Base-by-base conservation (phyloP, 2,113 vertebrate species). In the Microcebus ravelobensis region DNA sequence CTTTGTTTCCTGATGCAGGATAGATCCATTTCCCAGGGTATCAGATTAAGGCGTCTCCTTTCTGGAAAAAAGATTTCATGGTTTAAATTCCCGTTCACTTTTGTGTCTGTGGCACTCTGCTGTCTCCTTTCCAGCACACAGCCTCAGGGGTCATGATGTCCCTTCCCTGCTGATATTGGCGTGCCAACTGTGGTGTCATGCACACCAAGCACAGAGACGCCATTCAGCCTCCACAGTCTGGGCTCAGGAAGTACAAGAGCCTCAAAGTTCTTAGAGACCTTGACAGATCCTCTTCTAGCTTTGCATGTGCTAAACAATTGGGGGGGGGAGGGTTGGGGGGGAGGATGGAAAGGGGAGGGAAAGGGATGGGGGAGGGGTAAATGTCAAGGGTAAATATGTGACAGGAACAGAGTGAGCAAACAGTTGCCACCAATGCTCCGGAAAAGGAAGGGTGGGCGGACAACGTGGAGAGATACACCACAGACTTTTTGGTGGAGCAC, bases 41-140 rank as follows among this genome's bases (percentile, higher is more conserved):
- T 98, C 98, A 97, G 98, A 98, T 98, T 73, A 98, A 97, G 96
- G 98, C 90, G 97, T 97, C 97, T 97, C 97, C 95, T 96, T 95
- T 97, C 96, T 96, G 92, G 97, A 93, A 94, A 97, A 92, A 94
- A 97, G 97, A 98, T 97, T 98, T 98, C 96, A 97, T 88, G 98
- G 97, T 97, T 98, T 97, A 85, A 98, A 96, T 98, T 98, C 98
- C 97, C 68, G 36, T 97, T 94, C 84, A 93, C 96, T 94, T 97
- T 97, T 98, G 96, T 96, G 95, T 94, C 97, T 96, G 90, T 95
- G 86, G 93, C 96, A 92, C 87, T 96, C 59, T 34, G 42, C 2
- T 3, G 55, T 6, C 34, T 90, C 85, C 63, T 79, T 97, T 96
- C 97, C 94, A 97, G 87, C 20, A 0, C 0, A 0, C 18, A 34